Evolutionary conservation across 2,113 vertebrate species (phyloP).

Genomic region (Phalacrocorax aristotelis): DNA sequence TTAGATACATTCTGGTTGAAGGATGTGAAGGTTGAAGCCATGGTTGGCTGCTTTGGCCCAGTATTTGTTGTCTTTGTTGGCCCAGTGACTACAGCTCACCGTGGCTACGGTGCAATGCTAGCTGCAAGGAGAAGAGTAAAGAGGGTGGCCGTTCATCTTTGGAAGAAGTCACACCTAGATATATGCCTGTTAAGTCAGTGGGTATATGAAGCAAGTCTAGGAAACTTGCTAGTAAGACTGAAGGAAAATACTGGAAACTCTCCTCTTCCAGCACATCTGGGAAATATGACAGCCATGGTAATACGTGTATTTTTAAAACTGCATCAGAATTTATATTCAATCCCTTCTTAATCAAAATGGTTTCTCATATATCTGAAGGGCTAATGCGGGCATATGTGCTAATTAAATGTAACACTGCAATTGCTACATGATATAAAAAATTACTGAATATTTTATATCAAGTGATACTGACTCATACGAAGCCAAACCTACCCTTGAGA

Average conservation of each 20-base stretch:
- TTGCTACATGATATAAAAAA: slow-evolving; percentile 22
- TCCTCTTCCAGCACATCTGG: background rate
- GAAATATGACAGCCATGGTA: background rate
- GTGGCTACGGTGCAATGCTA: background rate
- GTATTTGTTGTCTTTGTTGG: background rate
- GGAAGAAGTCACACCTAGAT: background rate
- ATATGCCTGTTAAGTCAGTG: background rate
- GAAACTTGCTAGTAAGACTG: background rate
- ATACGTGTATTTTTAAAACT: background rate
- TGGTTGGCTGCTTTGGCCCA: background rate
- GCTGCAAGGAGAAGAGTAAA: background rate
- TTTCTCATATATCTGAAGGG: background rate
- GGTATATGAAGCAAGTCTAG: background rate
- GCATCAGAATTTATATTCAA: background rate
- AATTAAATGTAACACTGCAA: slow-evolving; percentile 22
- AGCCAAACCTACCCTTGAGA: background rate
- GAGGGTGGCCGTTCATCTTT: background rate
- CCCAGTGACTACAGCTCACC: background rate
- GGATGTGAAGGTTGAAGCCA: background rate
- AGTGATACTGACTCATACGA: background rate
- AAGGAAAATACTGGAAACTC: background rate
- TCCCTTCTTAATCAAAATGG: slow-evolving; percentile 8
- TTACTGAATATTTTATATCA: background rate
- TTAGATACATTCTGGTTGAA: background rate
- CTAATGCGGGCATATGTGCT: background rate